Conservation (phyloP, 2,888 invertebrate species). For the Drosophila anomalipes region DNA sequence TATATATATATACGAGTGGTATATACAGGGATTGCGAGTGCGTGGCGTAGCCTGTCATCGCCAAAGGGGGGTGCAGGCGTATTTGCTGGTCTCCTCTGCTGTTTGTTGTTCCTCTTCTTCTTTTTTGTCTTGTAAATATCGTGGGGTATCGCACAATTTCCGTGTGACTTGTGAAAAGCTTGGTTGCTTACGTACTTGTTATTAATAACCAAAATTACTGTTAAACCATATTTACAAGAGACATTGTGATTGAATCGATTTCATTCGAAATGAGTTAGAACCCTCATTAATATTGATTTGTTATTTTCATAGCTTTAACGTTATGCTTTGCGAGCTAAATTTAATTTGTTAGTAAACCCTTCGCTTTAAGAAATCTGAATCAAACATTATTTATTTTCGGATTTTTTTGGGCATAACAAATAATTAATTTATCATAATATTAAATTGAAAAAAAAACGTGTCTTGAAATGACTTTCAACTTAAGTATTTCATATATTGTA, state of each 20-base stretch:
- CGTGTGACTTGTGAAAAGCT: slow-evolving; percentile 28
- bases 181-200: slow-evolving; percentile 16
- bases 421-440: neutral
- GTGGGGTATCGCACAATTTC: slow-evolving; percentile 28
- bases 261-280: neutral
- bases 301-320: neutral
- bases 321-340: neutral
- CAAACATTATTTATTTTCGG: neutral
- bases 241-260: slow-evolving; percentile 6
- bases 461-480: neutral
- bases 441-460: neutral
- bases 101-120: slow-evolving; percentile 34
- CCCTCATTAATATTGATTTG: slow-evolving; percentile 14
- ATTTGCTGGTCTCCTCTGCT: neutral
- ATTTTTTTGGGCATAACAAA: neutral
- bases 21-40: slow-evolving; percentile 54
- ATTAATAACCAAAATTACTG: slow-evolving; percentile 23
- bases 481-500: neutral
- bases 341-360: neutral
- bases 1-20: neutral
- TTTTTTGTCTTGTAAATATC: neutral
- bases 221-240: neutral
- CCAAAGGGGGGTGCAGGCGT: slow-evolving; percentile 36
- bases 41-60: slow-evolving; percentile 49
- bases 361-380: neutral